Base-by-base conservation (phyloP, 2,888 invertebrate genomes). In the Megalurothrips usitatus region DNA sequence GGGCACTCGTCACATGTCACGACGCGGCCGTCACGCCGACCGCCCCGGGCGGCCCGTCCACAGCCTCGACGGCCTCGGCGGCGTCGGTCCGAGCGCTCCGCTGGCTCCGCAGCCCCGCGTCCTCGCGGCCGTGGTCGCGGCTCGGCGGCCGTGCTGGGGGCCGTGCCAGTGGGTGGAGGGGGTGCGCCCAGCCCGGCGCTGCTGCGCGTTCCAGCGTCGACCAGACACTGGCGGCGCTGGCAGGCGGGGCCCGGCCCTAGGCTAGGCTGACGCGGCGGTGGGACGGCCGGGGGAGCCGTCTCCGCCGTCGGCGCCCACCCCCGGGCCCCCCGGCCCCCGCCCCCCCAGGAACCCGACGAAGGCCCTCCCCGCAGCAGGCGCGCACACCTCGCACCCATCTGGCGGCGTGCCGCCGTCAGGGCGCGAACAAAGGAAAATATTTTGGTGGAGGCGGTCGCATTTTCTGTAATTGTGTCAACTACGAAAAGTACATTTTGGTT, bases 181-280 rank as follows among this genome's bases (percentile, higher is more conserved):
- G 68, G 23, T n/a, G 68, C 68, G 68, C 26, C 68, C 58, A 4
- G 34, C 34, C 68, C 26, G 26, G 68, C 68, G 68, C 68, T 75
- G 23, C 68, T 75, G 68, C 68, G 68, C 68, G 68, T 75, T 75
- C 68, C 68, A 75, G 26, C 68, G 68, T 75, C 68, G 68, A 75
- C 68, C 68, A 75, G 68, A 75, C 68, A 75, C 68, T 75, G 14
- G 52, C 52, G 52, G 3, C 52, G 52, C 52, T 10, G 52, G 12
- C 52, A 2, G 14, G 52, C 52, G 52, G 52, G 6, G 6, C 52
- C 14, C 52, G 52, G 52, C 52, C 9, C 52, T 52, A 10, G 12
- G 52, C 14, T 9, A 3, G 19, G 52, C 52, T 1, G 14, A n/a
- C n/a, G 52, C 6, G 52, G 52, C 23, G 68, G 68, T 23, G 23